Percentiles rank a stretch among this genome's conserved stretches.
These are phyloP conservation scores for Onychomys torridus DNA, from an alignment of 2,797 vertebrate species.

Conservation along the genomic window DNA sequence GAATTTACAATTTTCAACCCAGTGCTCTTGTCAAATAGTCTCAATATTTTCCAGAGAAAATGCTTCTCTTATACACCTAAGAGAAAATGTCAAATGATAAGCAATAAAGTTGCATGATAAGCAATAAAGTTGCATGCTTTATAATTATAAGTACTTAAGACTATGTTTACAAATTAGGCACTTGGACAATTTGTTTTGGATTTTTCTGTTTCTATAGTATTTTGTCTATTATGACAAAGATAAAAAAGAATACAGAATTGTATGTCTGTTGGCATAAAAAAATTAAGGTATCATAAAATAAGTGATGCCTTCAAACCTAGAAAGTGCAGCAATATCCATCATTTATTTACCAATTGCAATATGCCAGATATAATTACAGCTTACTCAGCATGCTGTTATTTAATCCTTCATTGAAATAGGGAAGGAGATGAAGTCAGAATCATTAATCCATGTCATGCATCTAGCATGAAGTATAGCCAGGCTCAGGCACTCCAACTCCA, in stretches of 20 bases:
- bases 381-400: neutral
- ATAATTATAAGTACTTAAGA: slow-evolving; percentile 15
- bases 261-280: neutral
- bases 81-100: neutral
- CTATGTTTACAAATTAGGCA: slow-evolving; percentile 17
- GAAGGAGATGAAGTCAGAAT: neutral
- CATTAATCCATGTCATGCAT: neutral
- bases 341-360: neutral
- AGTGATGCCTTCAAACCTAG: neutral
- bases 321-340: neutral
- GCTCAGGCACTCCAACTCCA: neutral
- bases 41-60: slow-evolving; percentile 13
- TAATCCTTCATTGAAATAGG: neutral
- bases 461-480: neutral
- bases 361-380: neutral
- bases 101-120: neutral
- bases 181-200: slow-evolving; percentile 16
- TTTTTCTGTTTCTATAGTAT: neutral
- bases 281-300: slow-evolving; percentile 21
- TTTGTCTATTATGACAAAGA: slow-evolving; percentile 7
- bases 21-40: neutral
- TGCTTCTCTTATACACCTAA: neutral
- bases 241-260: neutral
- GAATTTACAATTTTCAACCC: neutral
- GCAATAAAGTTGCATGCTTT: no score